These are phyloP conservation scores for Nudaria mundana DNA, from an alignment of 2,888 invertebrate genomes.

Conservation along the genomic window DNA sequence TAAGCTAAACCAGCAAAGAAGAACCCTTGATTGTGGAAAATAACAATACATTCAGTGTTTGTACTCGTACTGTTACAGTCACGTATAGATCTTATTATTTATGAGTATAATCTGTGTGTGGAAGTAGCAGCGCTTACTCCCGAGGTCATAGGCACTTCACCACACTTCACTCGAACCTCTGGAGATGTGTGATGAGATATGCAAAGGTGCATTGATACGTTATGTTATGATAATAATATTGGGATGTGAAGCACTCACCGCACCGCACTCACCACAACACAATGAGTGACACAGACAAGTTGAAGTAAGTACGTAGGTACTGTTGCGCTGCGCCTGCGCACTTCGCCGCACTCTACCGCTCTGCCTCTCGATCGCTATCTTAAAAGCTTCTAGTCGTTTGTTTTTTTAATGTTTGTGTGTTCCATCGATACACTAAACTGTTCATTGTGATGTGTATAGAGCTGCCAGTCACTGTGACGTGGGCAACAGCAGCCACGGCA, in stretches of 20 bases:
- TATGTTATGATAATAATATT: conserved; percentile 3
- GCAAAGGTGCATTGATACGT: neutral
- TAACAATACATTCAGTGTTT: too few relatives aligned
- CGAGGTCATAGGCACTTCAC: neutral
- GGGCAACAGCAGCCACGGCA: conserved; percentile 1
- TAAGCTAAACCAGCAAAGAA: too few relatives aligned
- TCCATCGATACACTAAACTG: conserved; percentile 11
- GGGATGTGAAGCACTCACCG: conserved; percentile 2
- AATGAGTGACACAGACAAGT: conserved; percentile 5
- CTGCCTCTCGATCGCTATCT: conserved; percentile 37
- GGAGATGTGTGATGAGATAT: too few relatives aligned
- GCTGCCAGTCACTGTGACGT: conserved; percentile 13
- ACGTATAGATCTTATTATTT: too few relatives aligned
- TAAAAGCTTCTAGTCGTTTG: conserved; percentile 41
- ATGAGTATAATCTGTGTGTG: too few relatives aligned
- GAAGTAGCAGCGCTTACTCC: neutral
- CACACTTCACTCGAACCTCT: neutral
- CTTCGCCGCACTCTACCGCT: conserved; percentile 1
- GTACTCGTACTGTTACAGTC: too few relatives aligned
- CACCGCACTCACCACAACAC: neutral
- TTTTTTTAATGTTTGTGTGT: conserved; percentile 16
- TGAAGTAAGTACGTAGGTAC: too few relatives aligned
- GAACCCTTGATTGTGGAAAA: too few relatives aligned
- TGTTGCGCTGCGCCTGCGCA: neutral
- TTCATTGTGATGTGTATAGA: conserved; percentile 16